A percentile compares a stretch with the other conserved stretches of the same genome.
Evolutionary conservation across 2,797 vertebrate genomes (phyloP).

Genomic region (Peromyscus attwateri): DNA sequence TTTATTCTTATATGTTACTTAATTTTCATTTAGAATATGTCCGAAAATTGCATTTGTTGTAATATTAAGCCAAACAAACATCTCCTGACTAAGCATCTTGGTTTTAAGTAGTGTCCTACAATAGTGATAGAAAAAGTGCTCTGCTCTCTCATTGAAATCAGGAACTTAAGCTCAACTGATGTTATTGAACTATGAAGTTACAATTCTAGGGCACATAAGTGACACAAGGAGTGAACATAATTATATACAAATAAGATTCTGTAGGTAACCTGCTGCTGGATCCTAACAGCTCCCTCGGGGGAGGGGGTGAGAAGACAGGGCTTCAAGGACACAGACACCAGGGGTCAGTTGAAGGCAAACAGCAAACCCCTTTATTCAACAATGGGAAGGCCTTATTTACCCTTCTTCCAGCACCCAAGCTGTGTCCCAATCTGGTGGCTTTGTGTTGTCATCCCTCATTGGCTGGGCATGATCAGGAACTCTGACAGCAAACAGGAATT

Average conservation of each 20-base stretch:
- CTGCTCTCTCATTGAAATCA: background rate
- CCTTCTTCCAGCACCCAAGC: too few species aligned
- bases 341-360: too few species aligned
- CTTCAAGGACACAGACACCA: too few species aligned
- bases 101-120: background rate
- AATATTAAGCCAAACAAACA: background rate
- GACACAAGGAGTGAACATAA: background rate
- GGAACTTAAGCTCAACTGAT: background rate
- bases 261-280: background rate
- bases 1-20: background rate
- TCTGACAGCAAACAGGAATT: too few species aligned
- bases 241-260: background rate
- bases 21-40: slow-evolving; percentile 45
- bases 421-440: too few species aligned
- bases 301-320: too few species aligned
- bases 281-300: too few species aligned
- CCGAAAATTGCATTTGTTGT: background rate
- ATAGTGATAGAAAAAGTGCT: background rate
- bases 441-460: too few species aligned
- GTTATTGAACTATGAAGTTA: background rate
- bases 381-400: too few species aligned
- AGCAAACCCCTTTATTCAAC: too few species aligned
- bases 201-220: background rate
- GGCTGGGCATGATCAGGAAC: too few species aligned
- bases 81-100: background rate